Percentiles rank a stretch among this genome's conserved stretches.
phyloP scores from a whole-genome alignment of 2,113 vertebrate species.

The Paramormyrops kingsleyae region DNA sequence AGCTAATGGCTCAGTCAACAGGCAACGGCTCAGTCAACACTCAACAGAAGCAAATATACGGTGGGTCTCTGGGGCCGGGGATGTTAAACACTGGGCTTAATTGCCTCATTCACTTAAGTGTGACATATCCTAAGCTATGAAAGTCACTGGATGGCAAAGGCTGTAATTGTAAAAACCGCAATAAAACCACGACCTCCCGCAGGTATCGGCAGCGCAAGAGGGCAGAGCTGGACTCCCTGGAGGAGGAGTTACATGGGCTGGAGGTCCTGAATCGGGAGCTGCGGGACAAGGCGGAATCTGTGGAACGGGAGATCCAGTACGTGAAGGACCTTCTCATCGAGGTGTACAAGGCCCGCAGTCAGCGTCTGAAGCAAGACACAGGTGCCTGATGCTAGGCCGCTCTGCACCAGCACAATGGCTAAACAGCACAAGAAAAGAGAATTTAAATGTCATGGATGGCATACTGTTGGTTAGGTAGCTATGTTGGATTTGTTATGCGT shows the following conservation, averaged over 20 bases:
- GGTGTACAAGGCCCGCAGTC: slow-evolving; percentile 88
- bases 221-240: slow-evolving; percentile 81
- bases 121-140: neutral
- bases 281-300: slow-evolving; percentile 80
- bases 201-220: slow-evolving; percentile 85
- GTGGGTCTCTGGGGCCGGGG: neutral
- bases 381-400: slow-evolving; percentile 52
- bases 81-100: neutral
- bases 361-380: slow-evolving; percentile 72
- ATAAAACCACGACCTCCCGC: slow-evolving; percentile 18
- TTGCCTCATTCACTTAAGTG: neutral
- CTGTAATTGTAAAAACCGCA: neutral
- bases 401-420: slow-evolving; percentile 38
- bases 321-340: slow-evolving; percentile 88
- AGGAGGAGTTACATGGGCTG: slow-evolving; percentile 79
- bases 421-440: slow-evolving; percentile 28
- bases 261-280: slow-evolving; percentile 82
- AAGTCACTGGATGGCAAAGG: neutral
- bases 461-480: slow-evolving; percentile 54
- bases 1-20: neutral
- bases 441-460: slow-evolving; percentile 44
- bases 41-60: neutral
- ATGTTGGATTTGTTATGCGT: slow-evolving; percentile 12
- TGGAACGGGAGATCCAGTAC: slow-evolving; percentile 87
- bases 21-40: neutral